Percentiles rank a stretch among this genome's conserved stretches.
Evolutionary conservation across 2,888 invertebrate genomes (phyloP).

Genomic region (Dasysyrphus tricinctus): DNA sequence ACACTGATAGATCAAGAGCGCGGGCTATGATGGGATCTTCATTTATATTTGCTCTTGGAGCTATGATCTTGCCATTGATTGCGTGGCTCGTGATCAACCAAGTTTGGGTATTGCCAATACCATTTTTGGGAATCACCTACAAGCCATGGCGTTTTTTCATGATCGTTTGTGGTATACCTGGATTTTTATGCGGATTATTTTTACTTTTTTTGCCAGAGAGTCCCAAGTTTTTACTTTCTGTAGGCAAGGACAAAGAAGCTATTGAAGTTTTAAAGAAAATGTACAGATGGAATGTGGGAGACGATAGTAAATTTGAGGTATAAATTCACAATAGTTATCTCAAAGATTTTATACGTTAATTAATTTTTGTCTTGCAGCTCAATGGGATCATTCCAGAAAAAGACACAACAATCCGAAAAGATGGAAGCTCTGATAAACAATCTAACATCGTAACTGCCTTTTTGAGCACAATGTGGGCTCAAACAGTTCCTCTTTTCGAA

Average conservation of each 20-base stretch:
- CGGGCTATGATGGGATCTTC: slow-evolving; percentile 82
- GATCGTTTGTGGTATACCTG: slow-evolving; percentile 79
- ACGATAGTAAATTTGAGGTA: slow-evolving; percentile 74
- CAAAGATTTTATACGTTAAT: not conserved
- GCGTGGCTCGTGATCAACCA: slow-evolving; percentile 80
- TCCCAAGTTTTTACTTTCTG: slow-evolving; percentile 80
- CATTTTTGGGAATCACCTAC: slow-evolving; percentile 78
- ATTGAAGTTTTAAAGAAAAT: slow-evolving; percentile 78
- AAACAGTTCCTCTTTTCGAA: slow-evolving; percentile 80
- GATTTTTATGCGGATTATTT: slow-evolving; percentile 78
- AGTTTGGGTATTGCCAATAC: slow-evolving; percentile 78
- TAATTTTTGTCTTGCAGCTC: slow-evolving; percentile 65
- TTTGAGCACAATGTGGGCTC: slow-evolving; percentile 79
- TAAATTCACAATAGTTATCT: not conserved
- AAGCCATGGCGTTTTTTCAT: slow-evolving; percentile 81
- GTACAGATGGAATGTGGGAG: slow-evolving; percentile 78
- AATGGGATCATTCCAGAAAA: slow-evolving; percentile 76
- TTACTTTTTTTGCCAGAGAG: slow-evolving; percentile 80
- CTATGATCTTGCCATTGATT: slow-evolving; percentile 79
- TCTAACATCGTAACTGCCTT: slow-evolving; percentile 75
- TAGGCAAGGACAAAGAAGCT: slow-evolving; percentile 78
- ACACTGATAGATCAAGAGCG: slow-evolving; percentile 83
- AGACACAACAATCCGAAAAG: slow-evolving; percentile 59
- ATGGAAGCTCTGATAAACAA: slow-evolving; percentile 41
- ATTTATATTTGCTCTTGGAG: slow-evolving; percentile 80